Conservation (phyloP, 37 sponge, comb jelly and placozoan genomes). For the Aphrocallistes beatrix region DNA sequence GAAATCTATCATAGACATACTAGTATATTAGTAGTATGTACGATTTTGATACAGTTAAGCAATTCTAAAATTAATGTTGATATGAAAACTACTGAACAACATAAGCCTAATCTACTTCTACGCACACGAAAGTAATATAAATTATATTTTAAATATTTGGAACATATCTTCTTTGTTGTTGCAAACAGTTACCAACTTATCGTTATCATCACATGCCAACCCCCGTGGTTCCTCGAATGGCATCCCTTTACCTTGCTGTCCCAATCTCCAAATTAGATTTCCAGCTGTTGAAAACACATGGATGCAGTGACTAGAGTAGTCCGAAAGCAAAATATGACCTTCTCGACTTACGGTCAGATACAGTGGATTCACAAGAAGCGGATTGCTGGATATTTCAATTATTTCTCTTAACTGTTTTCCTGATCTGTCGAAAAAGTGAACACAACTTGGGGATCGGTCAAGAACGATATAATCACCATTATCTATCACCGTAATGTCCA, state of each 20-base stretch:
- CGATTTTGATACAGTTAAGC: too few relatives aligned
- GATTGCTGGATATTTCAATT: neutral
- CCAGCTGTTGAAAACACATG: neutral
- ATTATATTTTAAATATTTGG: neutral
- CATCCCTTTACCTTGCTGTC: neutral
- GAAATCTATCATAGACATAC: too few relatives aligned
- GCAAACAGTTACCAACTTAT: neutral
- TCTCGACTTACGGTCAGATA: neutral
- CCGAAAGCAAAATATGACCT: neutral
- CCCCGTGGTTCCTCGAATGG: conserved; percentile 2
- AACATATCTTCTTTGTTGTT: neutral
- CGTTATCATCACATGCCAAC: neutral
- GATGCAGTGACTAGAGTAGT: neutral
- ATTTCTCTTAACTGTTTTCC: neutral
- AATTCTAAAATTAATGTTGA: too few relatives aligned
- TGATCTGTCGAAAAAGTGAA: neutral
- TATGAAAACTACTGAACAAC: too few relatives aligned
- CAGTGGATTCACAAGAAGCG: neutral
- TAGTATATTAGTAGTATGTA: too few relatives aligned
- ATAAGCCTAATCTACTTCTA: too few relatives aligned
- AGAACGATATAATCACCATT: neutral
- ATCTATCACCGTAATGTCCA: neutral
- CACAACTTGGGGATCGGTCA: neutral
- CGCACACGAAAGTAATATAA: too few relatives aligned
- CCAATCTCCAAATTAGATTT: neutral